A percentile compares a stretch with the other conserved stretches of the same genome.
Evolutionary conservation across 23 tunicate species (phyloP).

Genomic region (Clavelina lepadiformis): DNA sequence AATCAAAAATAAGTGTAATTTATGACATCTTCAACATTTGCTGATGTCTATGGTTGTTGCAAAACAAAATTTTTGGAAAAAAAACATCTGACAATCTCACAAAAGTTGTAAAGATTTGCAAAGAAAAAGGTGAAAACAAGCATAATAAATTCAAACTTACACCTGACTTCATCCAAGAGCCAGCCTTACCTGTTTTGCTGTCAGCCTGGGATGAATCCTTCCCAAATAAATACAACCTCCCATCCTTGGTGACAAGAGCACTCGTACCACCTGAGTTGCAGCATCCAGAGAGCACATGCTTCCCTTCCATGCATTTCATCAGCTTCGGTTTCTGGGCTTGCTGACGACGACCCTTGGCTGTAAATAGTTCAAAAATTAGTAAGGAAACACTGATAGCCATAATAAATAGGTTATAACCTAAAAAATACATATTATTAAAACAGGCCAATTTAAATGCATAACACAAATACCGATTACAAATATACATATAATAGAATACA

Average conservation of each 20-base stretch:
- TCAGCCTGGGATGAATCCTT: conserved; percentile 62
- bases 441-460: too few relatives aligned
- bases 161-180: too few relatives aligned
- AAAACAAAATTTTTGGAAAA: background rate
- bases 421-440: too few relatives aligned
- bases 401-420: background rate
- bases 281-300: conserved; percentile 23
- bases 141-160: background rate
- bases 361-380: background rate
- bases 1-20: background rate
- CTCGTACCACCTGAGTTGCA: conserved; percentile 69
- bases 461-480: too few relatives aligned
- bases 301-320: conserved; percentile 58
- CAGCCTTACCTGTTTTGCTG: conserved; percentile 29
- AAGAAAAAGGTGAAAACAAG: too few relatives aligned
- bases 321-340: conserved; percentile 38
- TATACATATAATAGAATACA: too few relatives aligned
- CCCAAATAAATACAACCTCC: conserved; percentile 66
- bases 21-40: background rate
- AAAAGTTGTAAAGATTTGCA: too few relatives aligned
- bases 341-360: conserved; percentile 38
- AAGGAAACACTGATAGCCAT: background rate
- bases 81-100: too few relatives aligned
- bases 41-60: background rate
- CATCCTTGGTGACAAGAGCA: conserved; percentile 50